Evolutionary conservation across 2,113 vertebrate genomes (phyloP), one percentile per base, ranked within the genome.

Genomic region (Xiphophorus couchianus): DNA sequence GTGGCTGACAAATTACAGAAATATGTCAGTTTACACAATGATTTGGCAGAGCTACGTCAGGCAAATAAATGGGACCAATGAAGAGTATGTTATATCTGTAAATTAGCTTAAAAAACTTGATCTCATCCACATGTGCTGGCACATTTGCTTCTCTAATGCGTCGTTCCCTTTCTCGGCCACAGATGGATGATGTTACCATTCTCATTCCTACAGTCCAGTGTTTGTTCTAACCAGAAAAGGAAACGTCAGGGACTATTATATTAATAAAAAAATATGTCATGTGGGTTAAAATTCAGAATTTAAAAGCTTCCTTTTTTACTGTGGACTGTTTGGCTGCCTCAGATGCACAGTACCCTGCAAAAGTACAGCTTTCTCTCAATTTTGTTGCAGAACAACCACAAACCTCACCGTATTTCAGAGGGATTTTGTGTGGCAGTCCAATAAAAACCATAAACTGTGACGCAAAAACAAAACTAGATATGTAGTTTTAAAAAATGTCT

Each of bases 51-150:
- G 33, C 58, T 30, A 3, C 17, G 39, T n/a, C 39, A 64, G 71
- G 12, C 28, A 48, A 62, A n/a, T 39, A 62, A 51, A 61, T 39
- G 19, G 17, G 35, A 35, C 25, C 9, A 62, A 6, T 71, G 39
- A 63, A 35, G 54, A 22, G 12, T 70, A 29, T 71, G 29, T 71
- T 72, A 54, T 76, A 39, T 58, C 54, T 27, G 44, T 44, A 74
- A 44, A 70, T 66, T 10, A 25, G 62, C 27, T 63, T 69, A 37
- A 69, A 68, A 69, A 58, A 63, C 48, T 54, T 44, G 66, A 74
- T 42, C 66, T 74, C 29, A 70, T 37, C 37, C 42, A 60, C 58
- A 31, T 60, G 42, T 63, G 22, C 48, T 31, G 61, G 25, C 15
- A 22, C 22, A 33, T 74, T 78, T 54, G 9, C 10, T 31, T 48